These are phyloP conservation scores for Protula sp. DNA, from an alignment of 2,888 invertebrate genomes.

Conservation along the genomic window DNA sequence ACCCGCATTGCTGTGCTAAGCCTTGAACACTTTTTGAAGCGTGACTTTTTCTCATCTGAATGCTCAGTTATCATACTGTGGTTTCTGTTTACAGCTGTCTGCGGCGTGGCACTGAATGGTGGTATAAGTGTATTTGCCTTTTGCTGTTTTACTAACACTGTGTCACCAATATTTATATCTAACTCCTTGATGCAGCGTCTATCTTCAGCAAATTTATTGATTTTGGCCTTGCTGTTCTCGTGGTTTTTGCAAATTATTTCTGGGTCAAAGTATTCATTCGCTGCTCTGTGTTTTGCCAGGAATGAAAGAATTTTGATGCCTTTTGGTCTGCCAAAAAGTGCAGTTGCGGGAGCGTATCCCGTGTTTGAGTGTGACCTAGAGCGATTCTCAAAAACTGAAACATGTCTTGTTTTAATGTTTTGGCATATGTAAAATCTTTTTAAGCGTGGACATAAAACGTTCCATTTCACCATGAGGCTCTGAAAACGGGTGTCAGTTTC, in stretches of 20 bases:
- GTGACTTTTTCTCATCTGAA: not conserved
- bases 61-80: not conserved
- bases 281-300: too few species aligned
- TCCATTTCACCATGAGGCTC: constrained; percentile 4
- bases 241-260: not conserved
- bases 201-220: not conserved
- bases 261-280: too few species aligned
- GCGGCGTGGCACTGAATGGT: not conserved
- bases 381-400: constrained; percentile 1
- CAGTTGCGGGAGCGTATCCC: not conserved
- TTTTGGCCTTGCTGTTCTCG: not conserved
- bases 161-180: too few species aligned
- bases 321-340: not conserved
- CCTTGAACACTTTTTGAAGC: too few species aligned
- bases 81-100: too few species aligned
- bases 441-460: constrained; percentile 3
- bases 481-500: constrained; percentile 15
- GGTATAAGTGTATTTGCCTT: too few species aligned
- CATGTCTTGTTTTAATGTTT: constrained; percentile 3
- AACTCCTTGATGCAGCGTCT: not conserved
- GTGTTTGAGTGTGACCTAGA: constrained; percentile 4
- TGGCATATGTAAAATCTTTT: not conserved
- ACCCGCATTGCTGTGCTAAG: too few species aligned
- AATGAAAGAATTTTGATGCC: not conserved
- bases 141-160: too few species aligned